Conservation (phyloP, 2,113 vertebrate genomes). For the Paradoxurus hermaphroditus region DNA sequence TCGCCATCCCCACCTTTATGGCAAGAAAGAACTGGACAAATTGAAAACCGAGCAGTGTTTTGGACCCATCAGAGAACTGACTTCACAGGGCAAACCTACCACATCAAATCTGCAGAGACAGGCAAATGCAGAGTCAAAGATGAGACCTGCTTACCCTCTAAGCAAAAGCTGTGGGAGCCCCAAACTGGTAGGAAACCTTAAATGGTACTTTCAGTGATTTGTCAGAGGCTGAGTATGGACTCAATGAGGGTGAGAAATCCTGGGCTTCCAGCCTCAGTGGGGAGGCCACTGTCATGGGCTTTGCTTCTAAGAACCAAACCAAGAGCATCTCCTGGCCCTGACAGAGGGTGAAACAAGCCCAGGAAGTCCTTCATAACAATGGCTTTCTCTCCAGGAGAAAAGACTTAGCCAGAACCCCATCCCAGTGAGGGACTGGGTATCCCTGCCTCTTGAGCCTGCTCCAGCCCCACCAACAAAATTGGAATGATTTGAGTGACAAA, state of each 20-base stretch:
- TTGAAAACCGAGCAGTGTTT: not conserved
- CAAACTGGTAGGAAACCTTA: not conserved
- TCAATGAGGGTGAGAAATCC: not conserved
- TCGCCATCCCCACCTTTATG: not conserved
- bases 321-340: not conserved
- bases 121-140: not conserved
- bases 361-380: not conserved
- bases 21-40: not conserved
- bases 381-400: not conserved
- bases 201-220: not conserved
- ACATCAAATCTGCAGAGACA: not conserved
- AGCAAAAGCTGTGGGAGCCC: not conserved
- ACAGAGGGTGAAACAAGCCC: not conserved
- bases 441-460: rapidly evolving
- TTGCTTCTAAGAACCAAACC: not conserved
- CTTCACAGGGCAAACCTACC: not conserved
- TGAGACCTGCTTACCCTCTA: not conserved
- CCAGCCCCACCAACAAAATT: not conserved
- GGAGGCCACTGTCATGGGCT: not conserved
- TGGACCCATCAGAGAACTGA: not conserved
- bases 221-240: not conserved
- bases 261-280: no score
- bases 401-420: not conserved
- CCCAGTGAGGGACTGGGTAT: not conserved
- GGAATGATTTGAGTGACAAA: not conserved